Evolutionary conservation across 2,888 invertebrate species (phyloP), one percentile per base, ranked within the genome.

Genomic region (Operophtera brumata): DNA sequence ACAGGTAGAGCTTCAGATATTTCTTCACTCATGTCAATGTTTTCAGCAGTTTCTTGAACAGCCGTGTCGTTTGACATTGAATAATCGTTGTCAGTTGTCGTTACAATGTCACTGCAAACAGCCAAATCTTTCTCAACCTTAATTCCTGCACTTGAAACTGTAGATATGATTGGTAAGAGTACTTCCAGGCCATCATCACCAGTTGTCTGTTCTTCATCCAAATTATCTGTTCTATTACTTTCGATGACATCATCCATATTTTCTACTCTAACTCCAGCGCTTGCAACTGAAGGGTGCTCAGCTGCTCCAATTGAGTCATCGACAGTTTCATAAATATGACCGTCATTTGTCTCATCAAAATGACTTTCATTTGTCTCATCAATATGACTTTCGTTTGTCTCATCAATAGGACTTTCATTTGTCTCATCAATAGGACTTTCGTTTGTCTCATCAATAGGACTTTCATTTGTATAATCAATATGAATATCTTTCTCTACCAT

Each of bases 151-250:
- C 39, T 45, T 8, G 51, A 35, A 20, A 60, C 32, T 6, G 60
- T 58, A 13, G 58, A 51, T 44, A 54, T 58, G 26, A 54, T 37
- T 12, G 58, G 54, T 1, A 58, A 39, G 35, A 28, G 9, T 35
- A 46, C 46, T 28, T 26, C 30, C 5, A 13, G 12, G n/a, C n/a
- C n/a, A 40, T 8, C 11, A 32, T 25, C 28, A 30, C 6, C 20
- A 40, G 11, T 35, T 7, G 14, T 42, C 13, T 30, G 42, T 25
- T 42, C 26, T 8, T 28, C 13, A 26, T 32, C 20, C 6, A 12
- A 10, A 13, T 12, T n/a, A 13, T 44, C 34, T 26, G 25, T 41
- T 35, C 0, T 2, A 10, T 37, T 20, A 34, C 10, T 44, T 44
- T 45, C 11, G 6, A 37, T 8, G 40, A 46, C 28, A 47, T 46